Base-by-base conservation (phyloP, 2,797 vertebrate species). In the Chelmon rostratus region DNA sequence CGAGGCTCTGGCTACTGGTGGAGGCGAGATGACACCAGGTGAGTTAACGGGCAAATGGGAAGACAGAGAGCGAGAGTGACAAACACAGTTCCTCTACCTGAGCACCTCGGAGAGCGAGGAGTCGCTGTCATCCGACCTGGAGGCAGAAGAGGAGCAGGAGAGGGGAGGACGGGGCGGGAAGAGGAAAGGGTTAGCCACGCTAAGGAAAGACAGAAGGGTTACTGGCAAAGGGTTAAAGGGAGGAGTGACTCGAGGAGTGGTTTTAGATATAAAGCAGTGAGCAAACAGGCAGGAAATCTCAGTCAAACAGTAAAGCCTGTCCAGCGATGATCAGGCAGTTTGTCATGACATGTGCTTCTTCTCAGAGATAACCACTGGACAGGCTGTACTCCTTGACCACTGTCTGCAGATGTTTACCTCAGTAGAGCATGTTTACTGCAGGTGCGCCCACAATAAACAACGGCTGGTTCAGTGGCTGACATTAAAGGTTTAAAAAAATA, bases 111-210 rank as follows among this genome's bases (percentile, higher is more conserved):
- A 98, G 96, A 99, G 96, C 96, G 98, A 99, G 97, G 97, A 98
- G 95, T 99, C 98, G 96, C 98, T 99, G 97, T 99, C 98, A 96
- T 99, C 98, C 93, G 97, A 99, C 98, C 98, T 99, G 97, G 90
- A 96, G 97, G 97, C 96, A 98, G 96, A 98, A 97, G 97, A 96
- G 97, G 96, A 97, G 97, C 96, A 94, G 96, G 96, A 95, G 73
- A 82, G 83, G 85, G 77, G 52, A 77, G 72, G 82, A 53, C 11
- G 49, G 87, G 82, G 86, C 31, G 68, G 85, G 90, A 87, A 91
- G 81, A 92, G 89, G 92, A 91, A 88, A 94, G 91, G 91, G 89
- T 94, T 94, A 94, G 93, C 83, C 87, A 92, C 86, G 58, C 73
- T 75, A 88, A 90, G 91, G 93, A 90, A 78, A 93, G 88, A 92